A percentile compares a stretch with the other conserved stretches of the same genome.
These are phyloP conservation scores for Tetramorium alpestre DNA, from an alignment of 1,140 invertebrate genomes.

Conservation along the genomic window DNA sequence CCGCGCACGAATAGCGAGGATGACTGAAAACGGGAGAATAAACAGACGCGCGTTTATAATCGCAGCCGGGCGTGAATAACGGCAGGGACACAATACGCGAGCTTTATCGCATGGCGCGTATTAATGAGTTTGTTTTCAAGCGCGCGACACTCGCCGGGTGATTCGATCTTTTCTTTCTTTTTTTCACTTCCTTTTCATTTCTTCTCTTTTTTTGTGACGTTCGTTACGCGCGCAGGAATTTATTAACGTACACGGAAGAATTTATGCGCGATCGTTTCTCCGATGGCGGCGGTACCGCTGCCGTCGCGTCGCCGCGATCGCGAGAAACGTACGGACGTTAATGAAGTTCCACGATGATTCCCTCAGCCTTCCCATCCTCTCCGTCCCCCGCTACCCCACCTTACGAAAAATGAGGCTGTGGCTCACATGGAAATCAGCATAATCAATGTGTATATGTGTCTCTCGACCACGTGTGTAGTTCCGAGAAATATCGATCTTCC, in stretches of 20 bases:
- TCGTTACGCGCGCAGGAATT: slow-evolving; percentile 35
- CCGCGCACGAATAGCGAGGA: neutral
- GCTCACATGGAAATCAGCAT: neutral
- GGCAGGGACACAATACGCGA: slow-evolving; percentile 25
- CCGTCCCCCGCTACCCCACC: no score
- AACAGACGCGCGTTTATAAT: slow-evolving; percentile 33
- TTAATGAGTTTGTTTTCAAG: slow-evolving; percentile 59
- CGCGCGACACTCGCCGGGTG: neutral
- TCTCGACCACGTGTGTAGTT: slow-evolving; percentile 16
- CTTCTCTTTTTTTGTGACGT: neutral
- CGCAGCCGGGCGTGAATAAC: slow-evolving; percentile 19
- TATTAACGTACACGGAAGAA: slow-evolving; percentile 16
- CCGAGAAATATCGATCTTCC: slow-evolving; percentile 7
- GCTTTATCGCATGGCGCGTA: slow-evolving; percentile 38
- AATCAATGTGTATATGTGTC: neutral
- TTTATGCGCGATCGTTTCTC: slow-evolving; percentile 28
- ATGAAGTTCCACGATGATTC: slow-evolving; percentile 26
- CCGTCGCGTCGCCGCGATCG: neutral
- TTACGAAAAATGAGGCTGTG: slow-evolving; percentile 3
- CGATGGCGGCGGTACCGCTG: neutral
- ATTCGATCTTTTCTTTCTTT: slow-evolving; percentile 12
- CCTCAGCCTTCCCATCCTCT: neutral
- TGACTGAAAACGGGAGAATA: neutral
- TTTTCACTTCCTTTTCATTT: no score
- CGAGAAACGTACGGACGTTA: neutral